These are phyloP conservation scores for Sardinella longiceps DNA, from an alignment of 2,797 vertebrate genomes.

Conservation along the genomic window DNA sequence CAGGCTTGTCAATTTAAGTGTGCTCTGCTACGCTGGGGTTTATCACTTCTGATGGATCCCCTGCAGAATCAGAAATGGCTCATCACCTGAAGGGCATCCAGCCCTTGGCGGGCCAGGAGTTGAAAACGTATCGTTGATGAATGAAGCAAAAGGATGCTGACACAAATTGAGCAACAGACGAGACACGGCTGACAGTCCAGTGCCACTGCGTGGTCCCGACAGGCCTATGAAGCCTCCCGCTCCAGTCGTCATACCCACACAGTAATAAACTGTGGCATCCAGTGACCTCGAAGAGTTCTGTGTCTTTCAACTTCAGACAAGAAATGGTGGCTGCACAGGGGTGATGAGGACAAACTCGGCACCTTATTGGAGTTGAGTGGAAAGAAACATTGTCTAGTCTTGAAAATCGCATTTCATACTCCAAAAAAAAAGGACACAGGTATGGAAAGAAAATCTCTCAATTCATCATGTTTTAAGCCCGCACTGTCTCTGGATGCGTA, in stretches of 20 bases:
- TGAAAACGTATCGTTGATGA: conserved; percentile 20
- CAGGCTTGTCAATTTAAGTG: conserved; percentile 17
- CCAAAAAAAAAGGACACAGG: background rate
- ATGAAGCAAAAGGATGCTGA: conserved; percentile 24
- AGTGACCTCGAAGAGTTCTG: conserved; percentile 14
- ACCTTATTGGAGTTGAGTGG: conserved; percentile 2
- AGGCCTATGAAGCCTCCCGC: background rate
- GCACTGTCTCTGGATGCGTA: background rate
- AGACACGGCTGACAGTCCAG: background rate
- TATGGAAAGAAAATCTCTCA: background rate
- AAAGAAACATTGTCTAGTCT: background rate
- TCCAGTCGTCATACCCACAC: background rate
- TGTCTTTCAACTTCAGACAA: conserved; percentile 5
- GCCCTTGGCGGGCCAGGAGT: conserved; percentile 11
- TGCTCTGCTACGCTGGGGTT: background rate
- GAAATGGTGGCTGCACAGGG: background rate
- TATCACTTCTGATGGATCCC: conserved; percentile 12
- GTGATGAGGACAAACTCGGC: background rate
- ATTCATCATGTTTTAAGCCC: background rate
- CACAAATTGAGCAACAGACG: conserved; percentile 11
- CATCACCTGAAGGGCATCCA: conserved; percentile 18
- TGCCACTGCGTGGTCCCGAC: background rate
- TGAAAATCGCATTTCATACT: background rate
- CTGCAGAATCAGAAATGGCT: conserved; percentile 20
- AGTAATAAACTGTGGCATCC: conserved; percentile 18